Base-by-base conservation (phyloP, 2,113 vertebrate species). In the Solea solea region DNA sequence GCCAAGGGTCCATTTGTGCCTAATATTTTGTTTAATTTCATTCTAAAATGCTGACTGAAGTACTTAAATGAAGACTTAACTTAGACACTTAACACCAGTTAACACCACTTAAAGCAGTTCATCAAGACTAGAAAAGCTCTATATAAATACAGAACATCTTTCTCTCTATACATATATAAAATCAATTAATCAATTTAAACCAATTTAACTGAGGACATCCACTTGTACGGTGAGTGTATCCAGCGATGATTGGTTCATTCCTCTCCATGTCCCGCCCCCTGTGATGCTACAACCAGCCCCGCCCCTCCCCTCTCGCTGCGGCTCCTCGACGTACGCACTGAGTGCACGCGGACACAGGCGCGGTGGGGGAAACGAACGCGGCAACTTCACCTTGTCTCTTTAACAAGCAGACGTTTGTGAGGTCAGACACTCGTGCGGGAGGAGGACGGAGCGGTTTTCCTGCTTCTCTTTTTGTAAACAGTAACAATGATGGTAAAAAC, bases 241-340 rank as follows among this genome's bases (percentile, higher is more conserved):
- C 25, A 2, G 16, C 69, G 1, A 64, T 74, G 73, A 89, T 89
- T 87, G 85, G 87, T 56, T 52, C 9, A 13, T 15, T 54, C 2
- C 8, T 9, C 12, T 4, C 2, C 2, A 41, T n/a, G 72, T 53
- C 81, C 83, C 88, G 52, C 83, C 85, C 34, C 2, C 21, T 0
- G 0, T 27, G 68, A 52, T 27, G 79, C 76, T 71, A 41, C 73
- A 58, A 60, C 21, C 74, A 61, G 69, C 74, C 76, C 76, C 85
- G 52, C 79, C 82, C 72, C 62, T 52, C 73, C 34, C 55, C 39
- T 27, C 49, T 40, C 85, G 51, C 76, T 83, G 85, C 83, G 56
- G 85, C 81, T 34, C 5, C 34, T 69, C 80, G 64, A 49, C 75
- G 44, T 10, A 61, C 12, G 45, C 63, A 25, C 54, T 5, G 21